Conservation (phyloP, 2,797 vertebrate genomes). For the Dryobates pubescens region DNA sequence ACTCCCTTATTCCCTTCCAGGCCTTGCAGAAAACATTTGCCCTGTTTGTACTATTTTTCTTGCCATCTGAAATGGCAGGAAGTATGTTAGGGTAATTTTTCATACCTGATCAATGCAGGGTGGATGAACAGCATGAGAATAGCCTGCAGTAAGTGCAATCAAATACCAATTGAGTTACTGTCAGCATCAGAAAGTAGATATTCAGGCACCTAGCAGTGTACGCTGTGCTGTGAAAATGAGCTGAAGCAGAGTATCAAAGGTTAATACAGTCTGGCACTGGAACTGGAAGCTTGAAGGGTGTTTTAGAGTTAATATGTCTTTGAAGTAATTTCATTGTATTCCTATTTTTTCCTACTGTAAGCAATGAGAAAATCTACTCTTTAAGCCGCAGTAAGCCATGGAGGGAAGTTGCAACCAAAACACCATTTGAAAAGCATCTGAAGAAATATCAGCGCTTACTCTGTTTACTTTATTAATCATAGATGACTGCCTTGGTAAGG, state of each 20-base stretch:
- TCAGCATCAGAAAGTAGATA: neutral
- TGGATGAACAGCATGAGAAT: neutral
- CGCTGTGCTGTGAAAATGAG: neutral
- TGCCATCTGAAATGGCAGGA: neutral
- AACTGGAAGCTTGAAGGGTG: constrained; percentile 20
- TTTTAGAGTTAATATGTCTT: constrained; percentile 16
- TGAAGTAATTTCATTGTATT: constrained; percentile 39
- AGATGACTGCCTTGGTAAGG: neutral
- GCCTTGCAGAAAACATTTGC: neutral
- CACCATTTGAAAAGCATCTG: neutral
- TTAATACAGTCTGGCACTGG: neutral
- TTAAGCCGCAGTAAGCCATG: neutral
- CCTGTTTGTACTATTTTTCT: neutral
- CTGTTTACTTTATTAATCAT: neutral
- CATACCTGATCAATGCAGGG: neutral
- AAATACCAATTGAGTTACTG: neutral
- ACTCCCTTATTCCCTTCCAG: neutral
- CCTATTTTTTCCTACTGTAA: neutral
- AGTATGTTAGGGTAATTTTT: neutral
- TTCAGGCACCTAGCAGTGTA: neutral
- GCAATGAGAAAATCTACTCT: neutral
- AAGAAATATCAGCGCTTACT: neutral
- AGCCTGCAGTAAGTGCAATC: neutral
- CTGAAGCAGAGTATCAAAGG: neutral
- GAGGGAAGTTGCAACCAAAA: constrained; percentile 16